Conservation (phyloP, 2,888 invertebrate species). For the Lamellibrachia satsuma region DNA sequence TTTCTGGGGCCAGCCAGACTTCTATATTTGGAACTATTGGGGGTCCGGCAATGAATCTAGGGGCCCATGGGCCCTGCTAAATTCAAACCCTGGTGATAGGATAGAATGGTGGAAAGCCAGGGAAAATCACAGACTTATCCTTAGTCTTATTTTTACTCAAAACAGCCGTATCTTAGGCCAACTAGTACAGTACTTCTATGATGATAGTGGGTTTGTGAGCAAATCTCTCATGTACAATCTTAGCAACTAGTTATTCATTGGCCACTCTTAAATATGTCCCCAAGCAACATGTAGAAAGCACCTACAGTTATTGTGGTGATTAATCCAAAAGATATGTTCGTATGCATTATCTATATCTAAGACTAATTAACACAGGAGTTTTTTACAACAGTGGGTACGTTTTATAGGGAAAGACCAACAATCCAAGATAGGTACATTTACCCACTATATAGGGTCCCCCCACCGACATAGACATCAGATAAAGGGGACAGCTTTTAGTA, state of each 20-base stretch:
- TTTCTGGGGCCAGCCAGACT: no score
- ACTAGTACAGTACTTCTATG: not conserved
- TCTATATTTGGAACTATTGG: no score
- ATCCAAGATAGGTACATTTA: not conserved
- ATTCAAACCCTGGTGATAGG: no score
- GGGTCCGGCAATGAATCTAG: no score
- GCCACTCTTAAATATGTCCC: not conserved
- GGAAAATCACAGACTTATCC: not conserved
- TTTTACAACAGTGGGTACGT: not conserved
- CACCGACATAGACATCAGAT: not conserved
- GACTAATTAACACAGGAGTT: not conserved
- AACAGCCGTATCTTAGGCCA: not conserved
- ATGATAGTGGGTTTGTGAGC: not conserved
- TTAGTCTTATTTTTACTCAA: not conserved
- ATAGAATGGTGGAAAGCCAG: no score
- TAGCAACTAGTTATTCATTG: not conserved
- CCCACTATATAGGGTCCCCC: not conserved
- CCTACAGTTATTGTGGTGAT: not conserved
- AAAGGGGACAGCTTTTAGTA: not conserved
- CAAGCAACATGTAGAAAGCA: not conserved
- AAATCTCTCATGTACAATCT: not conserved
- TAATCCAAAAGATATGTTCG: not conserved
- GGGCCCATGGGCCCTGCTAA: no score
- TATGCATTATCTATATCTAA: not conserved
- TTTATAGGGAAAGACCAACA: not conserved